Base-by-base conservation (phyloP, 2,888 invertebrate species). In the Hyposoter dolosus region DNA sequence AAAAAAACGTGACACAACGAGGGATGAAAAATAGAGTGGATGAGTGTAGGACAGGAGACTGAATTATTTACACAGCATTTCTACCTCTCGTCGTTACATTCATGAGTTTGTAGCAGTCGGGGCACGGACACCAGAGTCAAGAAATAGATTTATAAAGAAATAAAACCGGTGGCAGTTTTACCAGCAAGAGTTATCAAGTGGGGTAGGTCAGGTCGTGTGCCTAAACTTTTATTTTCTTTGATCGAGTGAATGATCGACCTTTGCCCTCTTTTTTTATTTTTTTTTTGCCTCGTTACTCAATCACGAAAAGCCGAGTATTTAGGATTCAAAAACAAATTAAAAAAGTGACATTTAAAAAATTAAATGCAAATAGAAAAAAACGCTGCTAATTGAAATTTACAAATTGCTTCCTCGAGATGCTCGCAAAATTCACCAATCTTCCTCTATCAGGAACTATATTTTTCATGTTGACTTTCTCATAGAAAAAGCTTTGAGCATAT, bases 141-240 rank as follows among this genome's bases (percentile, higher is more conserved):
- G 45, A 45, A 68, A 53, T 63, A 68, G 60, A 60, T 66, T 47
- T 40, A 40, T 68, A 12, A 75, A 79, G 68, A 74, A 74, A 68
- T 78, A 68, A 45, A 40, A 23, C 66, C 45, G 53, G 23, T 12
- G 23, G 32, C 17, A 23, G 50, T 56, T 56, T 60, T 56, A 50
- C 19, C 56, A 79, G 68, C 47, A 66, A 56, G 74, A 45, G 56
- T 60, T 63, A 45, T 9, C 35, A 56, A 35, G 10, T 79, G 79
- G 75, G 79, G 84, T 65, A 84, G 84, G 84, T 84, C 75, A 79
- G 79, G 72, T 80, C n/a, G 28, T 32, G 28, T 19, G 60, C 56
- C 35, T 32, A 17, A 53, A 69, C 45, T 53, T 63, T 82, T 66
- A 23, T 56, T 35, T 63, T 60, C 12, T 28, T 43, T 19, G n/a